These are phyloP conservation scores for Pseudomyrmex sp. DNA, from an alignment of 1,140 invertebrate species.

Conservation along the genomic window DNA sequence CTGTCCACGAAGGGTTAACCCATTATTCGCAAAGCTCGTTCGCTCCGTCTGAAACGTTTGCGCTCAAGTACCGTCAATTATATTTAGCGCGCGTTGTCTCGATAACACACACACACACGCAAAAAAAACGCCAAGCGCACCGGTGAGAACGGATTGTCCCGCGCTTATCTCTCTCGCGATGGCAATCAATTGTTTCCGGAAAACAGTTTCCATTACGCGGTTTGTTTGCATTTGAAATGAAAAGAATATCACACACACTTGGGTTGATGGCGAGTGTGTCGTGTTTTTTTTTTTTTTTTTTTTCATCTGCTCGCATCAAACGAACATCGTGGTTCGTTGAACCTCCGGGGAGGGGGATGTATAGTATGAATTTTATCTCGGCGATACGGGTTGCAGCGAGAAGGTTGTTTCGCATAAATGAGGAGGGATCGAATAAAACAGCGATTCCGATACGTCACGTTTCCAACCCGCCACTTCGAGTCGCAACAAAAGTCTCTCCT, in stretches of 20 bases:
- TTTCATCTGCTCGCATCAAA: too few species aligned
- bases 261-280: too few species aligned
- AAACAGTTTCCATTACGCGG: not conserved
- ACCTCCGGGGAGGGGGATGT: constrained; percentile 18
- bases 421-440: constrained; percentile 56
- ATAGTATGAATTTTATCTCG: not conserved
- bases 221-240: constrained; percentile 18
- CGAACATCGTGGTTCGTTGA: constrained; percentile 38
- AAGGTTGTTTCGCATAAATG: constrained; percentile 33
- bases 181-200: not conserved
- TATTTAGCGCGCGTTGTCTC: not conserved
- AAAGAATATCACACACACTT: not conserved
- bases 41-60: too few species aligned
- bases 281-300: too few species aligned
- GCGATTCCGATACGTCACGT: constrained; percentile 64
- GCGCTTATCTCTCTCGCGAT: not conserved
- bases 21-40: too few species aligned
- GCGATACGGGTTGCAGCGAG: not conserved
- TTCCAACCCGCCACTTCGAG: constrained; percentile 43
- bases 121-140: not conserved
- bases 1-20: too few species aligned
- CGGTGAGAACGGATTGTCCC: not conserved
- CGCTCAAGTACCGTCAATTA: too few species aligned
- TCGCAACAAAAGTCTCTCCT: constrained; percentile 48
- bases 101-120: not conserved